A percentile compares a stretch with the other conserved stretches of the same genome.
These are phyloP conservation scores for Vicugna pacos DNA, from an alignment of 2,113 vertebrate species.

Conservation along the genomic window DNA sequence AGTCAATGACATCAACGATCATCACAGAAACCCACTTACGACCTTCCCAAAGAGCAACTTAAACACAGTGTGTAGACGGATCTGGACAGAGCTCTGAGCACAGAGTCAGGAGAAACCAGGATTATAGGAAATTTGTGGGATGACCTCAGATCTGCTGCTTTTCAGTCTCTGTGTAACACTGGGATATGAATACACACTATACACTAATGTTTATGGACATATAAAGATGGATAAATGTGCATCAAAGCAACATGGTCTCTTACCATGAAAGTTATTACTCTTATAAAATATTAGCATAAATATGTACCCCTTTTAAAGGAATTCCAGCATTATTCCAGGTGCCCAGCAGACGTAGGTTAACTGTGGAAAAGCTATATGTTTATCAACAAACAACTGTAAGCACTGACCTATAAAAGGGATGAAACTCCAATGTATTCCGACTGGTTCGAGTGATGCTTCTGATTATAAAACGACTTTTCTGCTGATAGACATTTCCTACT, in stretches of 20 bases:
- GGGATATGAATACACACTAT: neutral
- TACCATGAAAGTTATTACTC: neutral
- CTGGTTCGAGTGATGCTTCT: constrained; percentile 61
- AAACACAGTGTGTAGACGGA: neutral
- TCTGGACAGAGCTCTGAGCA: neutral
- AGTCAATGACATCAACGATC: neutral
- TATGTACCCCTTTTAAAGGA: neutral
- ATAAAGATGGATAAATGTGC: constrained; percentile 51
- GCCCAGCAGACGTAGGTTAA: neutral
- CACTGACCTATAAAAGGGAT: constrained; percentile 14
- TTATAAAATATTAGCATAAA: constrained; percentile 47
- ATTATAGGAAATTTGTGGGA: neutral
- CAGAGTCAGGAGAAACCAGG: neutral
- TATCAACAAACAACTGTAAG: constrained; percentile 27
- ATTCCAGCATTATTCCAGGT: neutral
- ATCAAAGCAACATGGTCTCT: neutral
- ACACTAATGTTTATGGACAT: constrained; percentile 33
- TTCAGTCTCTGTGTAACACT: neutral
- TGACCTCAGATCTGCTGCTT: neutral
- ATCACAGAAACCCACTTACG: neutral
- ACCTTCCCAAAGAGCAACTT: neutral
- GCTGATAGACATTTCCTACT: constrained; percentile 89
- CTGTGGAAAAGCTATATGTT: constrained; percentile 48
- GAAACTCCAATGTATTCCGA: constrained; percentile 68
- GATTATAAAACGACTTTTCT: constrained; percentile 85